Evolutionary conservation across 2,888 invertebrate genomes (phyloP).

Genomic region (Hylaea fasciaria): DNA sequence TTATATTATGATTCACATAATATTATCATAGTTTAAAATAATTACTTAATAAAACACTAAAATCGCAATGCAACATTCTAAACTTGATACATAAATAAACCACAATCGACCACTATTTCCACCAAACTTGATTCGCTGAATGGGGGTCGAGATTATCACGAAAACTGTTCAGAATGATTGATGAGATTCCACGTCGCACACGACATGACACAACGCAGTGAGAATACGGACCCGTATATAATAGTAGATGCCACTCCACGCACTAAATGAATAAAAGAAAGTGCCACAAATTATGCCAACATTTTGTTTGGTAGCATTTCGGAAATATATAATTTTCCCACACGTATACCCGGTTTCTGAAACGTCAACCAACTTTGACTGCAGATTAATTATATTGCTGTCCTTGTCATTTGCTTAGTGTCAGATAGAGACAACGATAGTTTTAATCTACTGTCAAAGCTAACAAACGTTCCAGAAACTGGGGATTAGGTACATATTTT

Average conservation of each 20-base stretch:
- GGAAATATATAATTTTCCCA: too few species aligned
- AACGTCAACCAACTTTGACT: too few species aligned
- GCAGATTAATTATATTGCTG: too few species aligned
- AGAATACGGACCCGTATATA: constrained; percentile 1
- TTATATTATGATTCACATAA: too few species aligned
- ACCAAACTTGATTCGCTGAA: constrained; percentile 3
- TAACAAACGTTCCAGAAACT: too few species aligned
- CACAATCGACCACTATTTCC: constrained; percentile 23
- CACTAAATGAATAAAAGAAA: constrained; percentile 2
- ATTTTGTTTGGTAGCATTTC: background rate
- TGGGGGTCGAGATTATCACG: constrained; percentile 18
- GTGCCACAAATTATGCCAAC: background rate
- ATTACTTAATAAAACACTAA: too few species aligned
- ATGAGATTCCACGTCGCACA: constrained; percentile 21
- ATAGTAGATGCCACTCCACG: background rate
- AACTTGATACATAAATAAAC: constrained; percentile 19
- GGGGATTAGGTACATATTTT: too few species aligned
- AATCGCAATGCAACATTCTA: background rate
- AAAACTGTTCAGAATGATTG: constrained; percentile 19
- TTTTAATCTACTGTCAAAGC: too few species aligned
- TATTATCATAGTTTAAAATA: too few species aligned
- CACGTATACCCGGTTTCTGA: too few species aligned
- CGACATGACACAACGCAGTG: constrained; percentile 3
- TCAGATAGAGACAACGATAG: too few species aligned
- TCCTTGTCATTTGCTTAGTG: too few species aligned